phyloP scores from a whole-genome alignment of 2,113 vertebrate species.

The Gnathonemus longibarbis region DNA sequence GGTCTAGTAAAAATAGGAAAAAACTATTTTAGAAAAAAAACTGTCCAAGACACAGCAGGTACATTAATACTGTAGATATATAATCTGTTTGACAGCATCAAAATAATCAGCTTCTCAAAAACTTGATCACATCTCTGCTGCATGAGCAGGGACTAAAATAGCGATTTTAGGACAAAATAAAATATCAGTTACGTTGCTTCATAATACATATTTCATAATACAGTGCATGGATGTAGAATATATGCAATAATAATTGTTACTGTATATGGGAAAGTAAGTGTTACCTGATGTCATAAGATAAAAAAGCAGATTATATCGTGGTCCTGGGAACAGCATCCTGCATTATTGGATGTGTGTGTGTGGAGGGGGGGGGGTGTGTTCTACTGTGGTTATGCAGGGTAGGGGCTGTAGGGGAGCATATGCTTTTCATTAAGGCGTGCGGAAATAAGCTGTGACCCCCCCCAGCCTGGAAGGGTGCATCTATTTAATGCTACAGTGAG shows the following conservation, averaged over 20 bases:
- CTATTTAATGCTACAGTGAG: constrained; percentile 47
- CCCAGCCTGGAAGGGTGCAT: constrained; percentile 51
- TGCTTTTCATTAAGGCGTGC: constrained; percentile 75
- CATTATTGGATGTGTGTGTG: not conserved
- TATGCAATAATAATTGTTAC: not conserved
- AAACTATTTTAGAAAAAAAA: too few species aligned
- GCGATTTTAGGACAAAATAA: not conserved
- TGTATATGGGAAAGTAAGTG: not conserved
- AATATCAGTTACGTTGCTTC: not conserved
- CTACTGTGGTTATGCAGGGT: constrained; percentile 22
- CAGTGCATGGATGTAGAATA: not conserved
- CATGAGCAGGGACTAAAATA: not conserved
- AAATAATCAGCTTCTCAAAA: not conserved
- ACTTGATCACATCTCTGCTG: not conserved
- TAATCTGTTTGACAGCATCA: not conserved
- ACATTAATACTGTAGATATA: not conserved
- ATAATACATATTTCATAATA: not conserved
- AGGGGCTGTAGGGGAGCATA: constrained; percentile 49
- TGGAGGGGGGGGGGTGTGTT: not conserved
- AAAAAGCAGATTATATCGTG: not conserved
- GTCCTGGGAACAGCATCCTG: not conserved
- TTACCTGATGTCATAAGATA: not conserved
- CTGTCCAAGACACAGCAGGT: too few species aligned
- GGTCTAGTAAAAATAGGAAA: not conserved
- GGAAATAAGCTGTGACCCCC: constrained; percentile 75